These are phyloP conservation scores for Lanistes nyassanus DNA, from an alignment of 1,140 invertebrate species.

Conservation along the genomic window DNA sequence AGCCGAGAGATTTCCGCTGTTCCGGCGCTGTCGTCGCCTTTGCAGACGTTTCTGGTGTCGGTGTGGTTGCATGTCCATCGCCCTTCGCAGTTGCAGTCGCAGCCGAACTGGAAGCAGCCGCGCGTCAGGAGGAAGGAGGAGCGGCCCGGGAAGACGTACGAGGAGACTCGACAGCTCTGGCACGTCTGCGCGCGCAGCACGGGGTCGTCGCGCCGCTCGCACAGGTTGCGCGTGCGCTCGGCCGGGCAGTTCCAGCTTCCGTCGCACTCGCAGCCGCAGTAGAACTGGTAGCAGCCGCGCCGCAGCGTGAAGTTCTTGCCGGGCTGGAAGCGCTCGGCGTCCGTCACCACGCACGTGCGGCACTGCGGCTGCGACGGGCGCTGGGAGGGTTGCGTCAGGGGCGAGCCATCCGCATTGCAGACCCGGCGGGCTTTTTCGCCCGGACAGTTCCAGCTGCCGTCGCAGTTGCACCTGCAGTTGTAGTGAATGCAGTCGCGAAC, in stretches of 20 bases:
- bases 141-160: slow-evolving; percentile 26
- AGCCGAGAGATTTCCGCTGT: neutral
- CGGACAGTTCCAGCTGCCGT: slow-evolving; percentile 40
- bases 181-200: slow-evolving; percentile 22
- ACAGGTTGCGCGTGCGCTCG: slow-evolving; percentile 25
- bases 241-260: slow-evolving; percentile 40
- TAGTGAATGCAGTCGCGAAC: slow-evolving; percentile 41
- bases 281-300: slow-evolving; percentile 38
- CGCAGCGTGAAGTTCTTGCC: slow-evolving; percentile 31
- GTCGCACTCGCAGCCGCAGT: slow-evolving; percentile 49
- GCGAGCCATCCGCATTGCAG: slow-evolving; percentile 27
- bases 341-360: slow-evolving; percentile 15
- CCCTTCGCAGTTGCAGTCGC: slow-evolving; percentile 39
- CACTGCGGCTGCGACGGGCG: neutral
- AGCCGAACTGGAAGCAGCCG: slow-evolving; percentile 40
- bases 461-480: slow-evolving; percentile 41
- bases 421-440: slow-evolving; percentile 32
- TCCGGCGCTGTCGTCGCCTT: slow-evolving; percentile 17
- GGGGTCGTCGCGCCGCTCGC: slow-evolving; percentile 5
- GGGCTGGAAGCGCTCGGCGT: slow-evolving; percentile 23
- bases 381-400: neutral
- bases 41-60: slow-evolving; percentile 34
- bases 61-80: slow-evolving; percentile 38
- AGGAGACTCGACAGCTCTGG: slow-evolving; percentile 28
- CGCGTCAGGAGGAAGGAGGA: slow-evolving; percentile 33